Evolutionary conservation across 2,888 invertebrate genomes (phyloP), one percentile per base, ranked within the genome.

Genomic region (Macrosiphum euphorbiae): DNA sequence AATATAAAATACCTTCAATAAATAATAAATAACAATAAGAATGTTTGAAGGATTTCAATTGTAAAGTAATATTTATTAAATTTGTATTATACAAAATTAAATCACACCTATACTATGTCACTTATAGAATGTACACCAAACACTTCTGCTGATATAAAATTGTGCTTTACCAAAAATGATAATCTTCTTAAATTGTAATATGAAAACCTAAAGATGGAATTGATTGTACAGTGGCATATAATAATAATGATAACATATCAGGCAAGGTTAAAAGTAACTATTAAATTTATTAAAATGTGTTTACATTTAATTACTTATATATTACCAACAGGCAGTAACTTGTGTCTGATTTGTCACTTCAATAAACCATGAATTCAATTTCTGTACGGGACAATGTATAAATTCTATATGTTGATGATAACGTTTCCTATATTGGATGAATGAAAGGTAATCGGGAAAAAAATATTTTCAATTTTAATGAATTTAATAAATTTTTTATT

Each of bases 231-330:
- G 13, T 67, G 61, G 61, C 1, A 55, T 55, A 24, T 55, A 55
- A 55, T 67, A 13, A n/a, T 67, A n/a, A n/a, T n/a, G 28, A 67
- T n/a, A n/a, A 67, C 4, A 13, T n/a, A 24, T 67, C 61, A 67
- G 13, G n/a, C n/a, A 67, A n/a, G 13, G n/a, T 67, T 67, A 28
- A 61, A 67, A 67, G 13, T 67, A n/a, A 67, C 61, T 28, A n/a
- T 67, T 67, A 4, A 67, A 67, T 3, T n/a, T 67, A 67, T n/a
- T n/a, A n/a, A 3, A 13, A n/a, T 61, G 4, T 11, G 11, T 67
- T 67, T 67, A n/a, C n/a, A 67, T 67, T 67, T 67, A 67, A 55
- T 67, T 67, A 67, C n/a, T 67, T n/a, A n/a, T n/a, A n/a, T 55
- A 67, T 67, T n/a, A 67, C 3, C 28, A n/a, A 67, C 61, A 67